Percentiles rank a stretch among this genome's conserved stretches.
Evolutionary conservation across 2,797 vertebrate genomes (phyloP).

Genomic region (Malurus leucopterus): DNA sequence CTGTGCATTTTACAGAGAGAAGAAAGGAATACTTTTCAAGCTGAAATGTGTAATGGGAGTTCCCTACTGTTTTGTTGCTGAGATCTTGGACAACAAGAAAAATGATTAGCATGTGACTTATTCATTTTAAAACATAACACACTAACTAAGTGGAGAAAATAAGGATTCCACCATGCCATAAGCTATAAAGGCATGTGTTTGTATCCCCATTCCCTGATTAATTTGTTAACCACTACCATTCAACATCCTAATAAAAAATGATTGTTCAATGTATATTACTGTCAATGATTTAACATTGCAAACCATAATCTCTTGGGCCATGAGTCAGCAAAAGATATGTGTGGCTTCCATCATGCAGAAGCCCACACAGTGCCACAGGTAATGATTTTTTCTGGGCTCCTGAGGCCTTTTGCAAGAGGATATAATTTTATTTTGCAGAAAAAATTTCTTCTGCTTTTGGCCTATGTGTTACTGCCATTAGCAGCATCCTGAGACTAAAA

Average conservation of each 20-base stretch:
- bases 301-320: slow-evolving; percentile 14
- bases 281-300: slow-evolving; percentile 37
- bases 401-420: neutral
- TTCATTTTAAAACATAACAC: slow-evolving; percentile 5
- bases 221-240: slow-evolving; percentile 14
- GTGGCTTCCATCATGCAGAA: neutral
- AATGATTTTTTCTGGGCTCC: neutral
- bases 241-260: slow-evolving; percentile 28
- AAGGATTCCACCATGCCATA: neutral
- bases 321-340: slow-evolving; percentile 21
- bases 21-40: slow-evolving; percentile 65
- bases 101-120: slow-evolving; percentile 59
- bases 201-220: neutral
- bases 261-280: slow-evolving; percentile 22
- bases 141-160: slow-evolving; percentile 7
- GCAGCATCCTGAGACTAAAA: neutral
- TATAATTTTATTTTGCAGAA: neutral
- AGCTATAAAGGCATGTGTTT: neutral
- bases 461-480: neutral
- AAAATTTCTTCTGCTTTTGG: neutral
- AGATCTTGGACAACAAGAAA: slow-evolving; percentile 66
- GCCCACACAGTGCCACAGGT: neutral
- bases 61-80: slow-evolving; percentile 74
- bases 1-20: slow-evolving; percentile 52
- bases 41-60: slow-evolving; percentile 67